A percentile compares a stretch with the other conserved stretches of the same genome.
Evolutionary conservation across 2,888 invertebrate genomes (phyloP).

Genomic region (Scaptomyza parva): DNA sequence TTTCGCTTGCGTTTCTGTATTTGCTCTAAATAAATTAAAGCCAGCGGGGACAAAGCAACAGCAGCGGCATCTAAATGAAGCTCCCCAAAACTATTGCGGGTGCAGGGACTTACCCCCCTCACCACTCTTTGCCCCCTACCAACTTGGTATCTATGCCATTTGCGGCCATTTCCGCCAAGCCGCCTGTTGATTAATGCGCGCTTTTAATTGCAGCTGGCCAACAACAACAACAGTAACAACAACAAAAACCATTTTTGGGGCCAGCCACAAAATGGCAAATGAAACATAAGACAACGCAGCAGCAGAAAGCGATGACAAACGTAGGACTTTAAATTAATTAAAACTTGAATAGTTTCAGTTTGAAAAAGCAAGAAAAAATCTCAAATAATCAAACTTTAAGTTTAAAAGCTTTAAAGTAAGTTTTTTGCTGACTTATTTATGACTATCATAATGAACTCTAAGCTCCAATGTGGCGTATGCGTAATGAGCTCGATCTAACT

Average conservation of each 20-base stretch:
- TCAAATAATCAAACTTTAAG: neutral
- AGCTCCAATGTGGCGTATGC: neutral
- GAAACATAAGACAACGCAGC: conserved; percentile 25
- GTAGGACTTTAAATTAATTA: conserved; percentile 27
- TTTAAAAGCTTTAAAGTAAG: neutral
- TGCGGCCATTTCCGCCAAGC: conserved; percentile 32
- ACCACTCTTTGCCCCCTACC: neutral
- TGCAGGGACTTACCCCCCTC: neutral
- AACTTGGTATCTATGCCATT: neutral
- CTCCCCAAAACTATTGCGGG: conserved; percentile 38
- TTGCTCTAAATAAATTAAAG: conserved; percentile 79
- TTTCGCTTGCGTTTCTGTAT: conserved; percentile 75
- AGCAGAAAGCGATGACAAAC: conserved; percentile 23
- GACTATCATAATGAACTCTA: neutral
- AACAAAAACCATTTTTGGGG: conserved; percentile 1
- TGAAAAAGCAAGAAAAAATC: neutral
- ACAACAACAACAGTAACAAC: conserved; percentile 1
- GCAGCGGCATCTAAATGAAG: conserved; percentile 18
- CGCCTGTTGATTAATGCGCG: conserved; percentile 75
- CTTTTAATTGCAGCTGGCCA: conserved; percentile 65
- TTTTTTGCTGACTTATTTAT: neutral
- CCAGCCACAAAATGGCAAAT: conserved; percentile 33
- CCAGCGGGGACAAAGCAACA: conserved; percentile 18
- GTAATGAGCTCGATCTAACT: neutral
- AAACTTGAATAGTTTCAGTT: neutral